These are phyloP conservation scores for Acanthosepion pharaonis DNA, from an alignment of 2,888 invertebrate genomes.

Conservation along the genomic window DNA sequence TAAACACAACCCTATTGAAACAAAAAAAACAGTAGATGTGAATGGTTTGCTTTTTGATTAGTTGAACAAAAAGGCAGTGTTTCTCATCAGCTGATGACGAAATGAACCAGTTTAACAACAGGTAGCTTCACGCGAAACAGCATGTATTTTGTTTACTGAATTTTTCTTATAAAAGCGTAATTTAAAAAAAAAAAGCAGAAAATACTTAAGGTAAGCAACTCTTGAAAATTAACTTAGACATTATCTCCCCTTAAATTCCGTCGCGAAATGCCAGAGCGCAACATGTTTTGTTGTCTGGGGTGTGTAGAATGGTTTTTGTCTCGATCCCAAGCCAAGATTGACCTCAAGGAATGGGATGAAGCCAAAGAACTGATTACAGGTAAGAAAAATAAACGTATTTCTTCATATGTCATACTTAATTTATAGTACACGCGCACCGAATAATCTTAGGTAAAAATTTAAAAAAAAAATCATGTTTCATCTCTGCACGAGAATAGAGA, in stretches of 20 bases:
- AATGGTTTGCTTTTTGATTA: not conserved
- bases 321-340: not conserved
- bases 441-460: not conserved
- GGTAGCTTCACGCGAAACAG: not conserved
- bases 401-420: not conserved
- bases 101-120: conserved; percentile 15
- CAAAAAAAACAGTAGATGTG: not conserved
- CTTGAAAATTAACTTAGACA: not conserved
- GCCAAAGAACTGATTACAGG: conserved; percentile 3
- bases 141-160: not conserved
- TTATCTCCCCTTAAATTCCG: not conserved
- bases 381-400: not conserved
- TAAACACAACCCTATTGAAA: not conserved
- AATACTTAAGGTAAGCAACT: not conserved
- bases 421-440: not conserved
- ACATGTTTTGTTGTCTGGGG: conserved; percentile 23
- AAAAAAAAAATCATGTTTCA: not conserved
- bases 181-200: not conserved
- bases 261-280: conserved; percentile 33
- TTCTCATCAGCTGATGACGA: not conserved
- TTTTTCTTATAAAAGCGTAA: not conserved
- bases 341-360: conserved; percentile 1
- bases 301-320: conserved; percentile 33
- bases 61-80: not conserved
- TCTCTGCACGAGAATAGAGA: not conserved